These are phyloP conservation scores for Corythoichthys intestinalis DNA, from an alignment of 2,113 vertebrate species.

Conservation along the genomic window DNA sequence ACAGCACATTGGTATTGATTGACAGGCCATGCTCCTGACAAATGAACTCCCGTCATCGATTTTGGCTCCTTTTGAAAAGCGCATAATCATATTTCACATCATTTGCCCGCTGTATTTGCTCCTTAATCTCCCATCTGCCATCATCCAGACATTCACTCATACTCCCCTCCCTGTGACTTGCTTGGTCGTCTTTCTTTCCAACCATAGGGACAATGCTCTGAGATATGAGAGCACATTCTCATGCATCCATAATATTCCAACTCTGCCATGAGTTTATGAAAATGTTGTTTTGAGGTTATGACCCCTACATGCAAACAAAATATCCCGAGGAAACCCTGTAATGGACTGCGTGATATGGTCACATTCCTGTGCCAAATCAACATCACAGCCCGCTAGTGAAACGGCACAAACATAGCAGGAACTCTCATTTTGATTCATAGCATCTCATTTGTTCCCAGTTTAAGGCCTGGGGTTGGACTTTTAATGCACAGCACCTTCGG, in stretches of 20 bases:
- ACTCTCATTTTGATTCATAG: conserved; percentile 47
- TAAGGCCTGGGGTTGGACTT: conserved; percentile 43
- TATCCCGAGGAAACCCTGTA: conserved; percentile 38
- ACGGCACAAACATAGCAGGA: conserved; percentile 1
- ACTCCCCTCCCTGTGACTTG: conserved; percentile 17
- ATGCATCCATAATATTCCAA: conserved; percentile 14
- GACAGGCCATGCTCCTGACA: conserved; percentile 39
- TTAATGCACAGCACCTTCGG: conserved; percentile 35
- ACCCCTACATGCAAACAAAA: conserved; percentile 38
- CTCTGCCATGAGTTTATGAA: conserved; percentile 49
- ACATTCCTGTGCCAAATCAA: conserved; percentile 27
- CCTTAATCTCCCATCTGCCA: neutral
- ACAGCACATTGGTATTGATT: conserved; percentile 19
- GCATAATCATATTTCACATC: conserved; percentile 36
- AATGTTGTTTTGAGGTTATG: conserved; percentile 46
- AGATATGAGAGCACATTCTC: conserved; percentile 28
- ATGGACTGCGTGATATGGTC: conserved; percentile 34
- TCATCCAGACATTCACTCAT: conserved; percentile 2
- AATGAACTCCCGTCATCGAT: conserved; percentile 34
- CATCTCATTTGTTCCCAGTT: conserved; percentile 39
- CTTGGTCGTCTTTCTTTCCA: neutral
- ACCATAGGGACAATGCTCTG: conserved; percentile 15
- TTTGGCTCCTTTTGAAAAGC: conserved; percentile 27
- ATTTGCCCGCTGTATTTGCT: neutral
- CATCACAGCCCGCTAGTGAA: conserved; percentile 28